Percentiles rank a stretch among this genome's conserved stretches.
Conservation (phyloP, 2,888 invertebrate genomes). For the Rhagophthalmus giganteus region DNA sequence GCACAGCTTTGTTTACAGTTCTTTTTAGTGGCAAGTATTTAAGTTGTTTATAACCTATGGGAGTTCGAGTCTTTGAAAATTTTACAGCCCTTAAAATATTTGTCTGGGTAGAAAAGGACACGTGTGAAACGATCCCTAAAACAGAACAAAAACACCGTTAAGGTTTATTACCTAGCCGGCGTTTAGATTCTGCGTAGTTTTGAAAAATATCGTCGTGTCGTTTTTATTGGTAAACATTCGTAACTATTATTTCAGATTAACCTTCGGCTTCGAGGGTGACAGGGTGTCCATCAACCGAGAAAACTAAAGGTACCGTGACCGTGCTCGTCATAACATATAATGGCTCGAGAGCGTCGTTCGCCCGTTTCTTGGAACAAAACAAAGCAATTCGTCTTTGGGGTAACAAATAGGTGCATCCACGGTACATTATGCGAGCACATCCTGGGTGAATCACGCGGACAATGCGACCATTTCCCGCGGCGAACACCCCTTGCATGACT, state of each 20-base stretch:
- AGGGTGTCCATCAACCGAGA: conserved; percentile 13
- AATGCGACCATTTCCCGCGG: conserved; percentile 49
- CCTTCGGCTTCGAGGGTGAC: conserved; percentile 8
- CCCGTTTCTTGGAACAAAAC: conserved; percentile 40
- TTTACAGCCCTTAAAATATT: conserved; percentile 37
- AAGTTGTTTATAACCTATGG: conserved; percentile 33
- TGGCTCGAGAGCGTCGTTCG: conserved; percentile 28
- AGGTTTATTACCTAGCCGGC: conserved; percentile 43
- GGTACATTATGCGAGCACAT: conserved; percentile 51
- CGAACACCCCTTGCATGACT: conserved; percentile 34
- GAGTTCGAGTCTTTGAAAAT: conserved; percentile 27
- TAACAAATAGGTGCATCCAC: conserved; percentile 50
- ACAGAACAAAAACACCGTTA: conserved; percentile 42
- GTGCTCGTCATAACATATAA: conserved; percentile 38
- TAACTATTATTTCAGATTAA: too few species aligned
- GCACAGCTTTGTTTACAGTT: conserved; percentile 23
- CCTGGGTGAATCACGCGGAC: conserved; percentile 53
- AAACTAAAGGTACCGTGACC: conserved; percentile 42
- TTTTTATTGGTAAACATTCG: conserved; percentile 13
- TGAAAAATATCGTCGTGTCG: conserved; percentile 22
- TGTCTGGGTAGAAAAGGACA: conserved; percentile 32
- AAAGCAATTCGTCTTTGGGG: conserved; percentile 41
- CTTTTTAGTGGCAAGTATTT: conserved; percentile 27
- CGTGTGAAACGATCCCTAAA: conserved; percentile 42
- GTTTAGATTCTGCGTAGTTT: conserved; percentile 28